Base-by-base conservation (phyloP, 2,113 vertebrate genomes). In the Neotoma lepida region DNA sequence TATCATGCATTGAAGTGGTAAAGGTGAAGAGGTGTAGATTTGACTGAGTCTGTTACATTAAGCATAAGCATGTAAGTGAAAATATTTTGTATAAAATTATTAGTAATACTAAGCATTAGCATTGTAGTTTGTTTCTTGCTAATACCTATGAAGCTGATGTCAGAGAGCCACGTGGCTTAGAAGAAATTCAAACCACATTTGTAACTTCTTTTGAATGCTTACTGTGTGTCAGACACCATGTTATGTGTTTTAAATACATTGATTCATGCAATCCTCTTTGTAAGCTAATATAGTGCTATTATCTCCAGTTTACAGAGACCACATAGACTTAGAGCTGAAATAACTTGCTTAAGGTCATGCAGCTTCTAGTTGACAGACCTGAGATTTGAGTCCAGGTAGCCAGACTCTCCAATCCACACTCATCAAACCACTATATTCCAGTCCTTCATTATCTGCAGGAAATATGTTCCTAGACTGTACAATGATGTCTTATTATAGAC, bases 131-230 rank as follows among this genome's bases (percentile, higher is more conserved):
- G 14, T 66, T 95, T 76, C 33, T 26, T 90, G 9, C 10, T 88
- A 90, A 54, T 70, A 77, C 0, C 14, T 41, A 54, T 86, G 51
- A 88, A 93, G 81, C 12, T 46, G 39, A 78, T 92, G 66, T 76
- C 44, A 94, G 76, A 80, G 33, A 89, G 26, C 15, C 20, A 88
- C 56, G 70, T 49, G 35, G 58, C 24, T 92, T 4, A 17, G 82
- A 90, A 82, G n/a, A 89, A 96, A 90, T 51, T 71, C 6, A 95
- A 96, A 92, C 68, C 87, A 93, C 30, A 54, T 73, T 84, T 24
- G 51, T 70, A 76, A 9, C 22, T 77, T 89, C 71, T 90, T 82
- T 49, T n/a, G n/a, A 93, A 66, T 28, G 91, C 9, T 61, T 89
- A 71, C n/a, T 73, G 35, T 94, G 22, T 86, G 24, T 86, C 51